Percentiles rank a stretch among this genome's conserved stretches.
Evolutionary conservation across 2,113 vertebrate genomes (phyloP).

Genomic region (Gymnogyps californianus): DNA sequence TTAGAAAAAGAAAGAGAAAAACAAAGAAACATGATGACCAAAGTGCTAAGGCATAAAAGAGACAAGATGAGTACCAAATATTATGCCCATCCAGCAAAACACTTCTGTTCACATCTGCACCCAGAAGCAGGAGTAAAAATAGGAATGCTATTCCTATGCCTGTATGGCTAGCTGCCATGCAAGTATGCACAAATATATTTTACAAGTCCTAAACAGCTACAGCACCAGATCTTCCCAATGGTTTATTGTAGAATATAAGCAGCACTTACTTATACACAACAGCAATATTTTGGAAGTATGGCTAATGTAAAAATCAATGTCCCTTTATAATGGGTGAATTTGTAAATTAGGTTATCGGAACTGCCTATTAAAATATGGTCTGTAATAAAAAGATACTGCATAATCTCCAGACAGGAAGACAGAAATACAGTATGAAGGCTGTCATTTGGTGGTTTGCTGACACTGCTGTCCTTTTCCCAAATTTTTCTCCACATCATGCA

Average conservation of each 20-base stretch:
- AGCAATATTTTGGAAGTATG: neutral
- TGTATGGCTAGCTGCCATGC: neutral
- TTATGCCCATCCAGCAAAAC: neutral
- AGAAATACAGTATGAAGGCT: neutral
- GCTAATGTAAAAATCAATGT: conserved; percentile 26
- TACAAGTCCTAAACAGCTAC: neutral
- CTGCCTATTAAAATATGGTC: neutral
- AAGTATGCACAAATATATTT: neutral
- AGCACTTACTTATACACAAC: neutral
- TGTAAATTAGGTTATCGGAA: conserved; percentile 38
- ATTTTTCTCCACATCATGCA: neutral
- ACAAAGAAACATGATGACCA: neutral
- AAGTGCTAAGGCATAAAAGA: neutral
- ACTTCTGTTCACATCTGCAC: neutral
- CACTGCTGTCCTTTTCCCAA: neutral
- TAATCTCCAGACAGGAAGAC: neutral
- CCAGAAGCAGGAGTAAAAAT: neutral
- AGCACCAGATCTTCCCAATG: neutral
- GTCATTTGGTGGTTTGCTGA: neutral
- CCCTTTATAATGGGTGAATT: neutral
- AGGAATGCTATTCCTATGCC: neutral
- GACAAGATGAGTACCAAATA: neutral
- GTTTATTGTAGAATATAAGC: neutral
- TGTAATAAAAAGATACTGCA: neutral
- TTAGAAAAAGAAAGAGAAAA: conserved; percentile 23